A percentile compares a stretch with the other conserved stretches of the same genome.
phyloP scores from a whole-genome alignment of 2,113 vertebrate species.

The Rhineura floridana region DNA sequence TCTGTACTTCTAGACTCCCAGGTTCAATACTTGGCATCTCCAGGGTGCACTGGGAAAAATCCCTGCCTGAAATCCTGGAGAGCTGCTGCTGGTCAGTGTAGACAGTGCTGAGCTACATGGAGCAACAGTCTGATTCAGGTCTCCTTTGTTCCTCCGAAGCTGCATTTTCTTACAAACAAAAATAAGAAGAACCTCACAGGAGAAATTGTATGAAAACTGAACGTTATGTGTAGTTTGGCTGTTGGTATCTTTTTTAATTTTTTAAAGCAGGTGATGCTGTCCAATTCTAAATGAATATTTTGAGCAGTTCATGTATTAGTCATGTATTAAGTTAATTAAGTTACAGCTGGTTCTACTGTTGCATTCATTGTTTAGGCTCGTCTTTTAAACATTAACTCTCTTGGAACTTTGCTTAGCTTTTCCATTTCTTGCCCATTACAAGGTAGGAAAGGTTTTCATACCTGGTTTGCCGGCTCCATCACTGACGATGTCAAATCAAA shows the following conservation, averaged over 20 bases:
- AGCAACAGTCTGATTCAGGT: too few relatives aligned
- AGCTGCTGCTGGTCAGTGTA: too few relatives aligned
- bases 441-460: slow-evolving; percentile 97
- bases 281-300: not conserved
- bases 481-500: slow-evolving; percentile 79
- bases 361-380: not conserved
- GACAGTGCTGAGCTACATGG: too few relatives aligned
- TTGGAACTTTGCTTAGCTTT: not conserved
- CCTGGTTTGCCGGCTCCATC: slow-evolving; percentile 86
- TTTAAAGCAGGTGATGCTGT: not conserved
- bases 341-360: not conserved
- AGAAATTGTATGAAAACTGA: not conserved
- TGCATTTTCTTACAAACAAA: not conserved
- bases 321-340: not conserved
- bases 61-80: too few relatives aligned
- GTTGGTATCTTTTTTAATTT: not conserved
- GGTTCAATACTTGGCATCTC: too few relatives aligned
- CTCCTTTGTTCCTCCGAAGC: too few relatives aligned
- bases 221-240: not conserved
- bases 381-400: not conserved
- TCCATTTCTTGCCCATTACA: slow-evolving; percentile 1
- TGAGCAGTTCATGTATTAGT: not conserved
- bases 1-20: too few relatives aligned
- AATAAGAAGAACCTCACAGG: not conserved
- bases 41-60: too few relatives aligned